phyloP scores from a whole-genome alignment of 1,140 invertebrate species.

The Pararge aegeria region DNA sequence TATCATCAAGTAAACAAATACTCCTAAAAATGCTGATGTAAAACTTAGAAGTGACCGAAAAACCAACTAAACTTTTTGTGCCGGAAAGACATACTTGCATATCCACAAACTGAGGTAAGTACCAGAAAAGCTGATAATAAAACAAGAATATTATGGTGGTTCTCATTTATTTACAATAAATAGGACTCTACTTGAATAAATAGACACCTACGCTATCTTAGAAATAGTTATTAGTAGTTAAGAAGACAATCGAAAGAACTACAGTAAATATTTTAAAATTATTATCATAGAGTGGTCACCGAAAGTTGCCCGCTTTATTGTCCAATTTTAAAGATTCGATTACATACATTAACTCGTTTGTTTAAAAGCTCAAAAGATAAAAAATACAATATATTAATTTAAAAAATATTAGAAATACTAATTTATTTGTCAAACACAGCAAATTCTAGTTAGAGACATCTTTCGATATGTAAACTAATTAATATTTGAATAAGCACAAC shows the following conservation, averaged over 20 bases:
- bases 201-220: conserved; percentile 29
- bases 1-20: too few relatives aligned
- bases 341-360: conserved; percentile 2
- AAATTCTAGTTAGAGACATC: conserved; percentile 55
- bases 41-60: too few relatives aligned
- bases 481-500: conserved; percentile 22
- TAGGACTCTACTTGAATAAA: conserved; percentile 45
- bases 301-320: conserved; percentile 53
- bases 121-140: conserved; percentile 20
- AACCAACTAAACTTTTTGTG: too few relatives aligned
- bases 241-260: conserved; percentile 38
- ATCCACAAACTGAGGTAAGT: too few relatives aligned
- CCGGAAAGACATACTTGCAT: too few relatives aligned
- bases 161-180: conserved; percentile 63
- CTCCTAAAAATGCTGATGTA: too few relatives aligned
- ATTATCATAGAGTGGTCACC: conserved; percentile 49
- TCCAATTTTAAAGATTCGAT: conserved; percentile 31
- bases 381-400: conserved; percentile 32
- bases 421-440: conserved; percentile 78
- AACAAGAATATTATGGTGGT: conserved; percentile 42
- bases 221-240: conserved; percentile 28
- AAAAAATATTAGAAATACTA: conserved; percentile 21
- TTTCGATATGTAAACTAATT: conserved; percentile 22
- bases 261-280: conserved; percentile 51
- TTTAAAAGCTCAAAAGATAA: conserved; percentile 42